phyloP scores from a whole-genome alignment of 2,113 vertebrate genomes.

The Morone saxatilis region DNA sequence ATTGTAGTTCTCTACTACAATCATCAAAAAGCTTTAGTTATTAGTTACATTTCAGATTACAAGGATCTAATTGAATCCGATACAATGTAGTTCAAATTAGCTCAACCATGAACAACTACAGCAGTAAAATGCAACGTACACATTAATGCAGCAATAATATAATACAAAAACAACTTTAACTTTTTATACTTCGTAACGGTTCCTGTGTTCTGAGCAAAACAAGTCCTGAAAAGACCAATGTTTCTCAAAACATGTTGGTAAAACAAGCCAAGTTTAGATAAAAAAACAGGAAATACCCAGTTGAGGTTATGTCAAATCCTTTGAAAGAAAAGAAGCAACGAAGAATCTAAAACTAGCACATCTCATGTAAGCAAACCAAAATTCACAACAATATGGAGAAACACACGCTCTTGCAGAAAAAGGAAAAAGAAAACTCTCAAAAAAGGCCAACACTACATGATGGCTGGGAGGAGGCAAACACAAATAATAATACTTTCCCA shows the following conservation, averaged over 20 bases:
- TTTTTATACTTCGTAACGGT: no score
- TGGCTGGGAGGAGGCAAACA: background rate
- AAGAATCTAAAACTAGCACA: slow-evolving; percentile 9
- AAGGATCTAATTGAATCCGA: background rate
- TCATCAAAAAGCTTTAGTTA: background rate
- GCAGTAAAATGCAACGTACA: background rate
- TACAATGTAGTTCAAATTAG: background rate
- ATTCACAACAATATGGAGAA: background rate
- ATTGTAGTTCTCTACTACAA: no score
- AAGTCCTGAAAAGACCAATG: background rate
- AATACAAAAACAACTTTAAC: background rate
- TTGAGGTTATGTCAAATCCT: slow-evolving; percentile 18
- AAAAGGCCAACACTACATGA: background rate
- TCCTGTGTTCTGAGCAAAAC: background rate
- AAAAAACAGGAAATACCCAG: slow-evolving; percentile 46
- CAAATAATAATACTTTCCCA: slow-evolving; percentile 17
- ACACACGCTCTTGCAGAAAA: background rate
- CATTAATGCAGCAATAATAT: background rate
- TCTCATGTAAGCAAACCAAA: slow-evolving; percentile 10
- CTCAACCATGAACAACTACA: background rate
- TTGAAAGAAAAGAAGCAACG: slow-evolving; percentile 30
- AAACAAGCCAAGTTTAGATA: slow-evolving; percentile 18
- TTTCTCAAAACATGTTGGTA: slow-evolving; percentile 16
- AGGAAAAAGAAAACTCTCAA: background rate
- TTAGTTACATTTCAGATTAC: no score